Percentiles rank a stretch among this genome's conserved stretches.
Evolutionary conservation across 2,113 vertebrate genomes (phyloP).

Genomic region (Sapayoa aenigma): DNA sequence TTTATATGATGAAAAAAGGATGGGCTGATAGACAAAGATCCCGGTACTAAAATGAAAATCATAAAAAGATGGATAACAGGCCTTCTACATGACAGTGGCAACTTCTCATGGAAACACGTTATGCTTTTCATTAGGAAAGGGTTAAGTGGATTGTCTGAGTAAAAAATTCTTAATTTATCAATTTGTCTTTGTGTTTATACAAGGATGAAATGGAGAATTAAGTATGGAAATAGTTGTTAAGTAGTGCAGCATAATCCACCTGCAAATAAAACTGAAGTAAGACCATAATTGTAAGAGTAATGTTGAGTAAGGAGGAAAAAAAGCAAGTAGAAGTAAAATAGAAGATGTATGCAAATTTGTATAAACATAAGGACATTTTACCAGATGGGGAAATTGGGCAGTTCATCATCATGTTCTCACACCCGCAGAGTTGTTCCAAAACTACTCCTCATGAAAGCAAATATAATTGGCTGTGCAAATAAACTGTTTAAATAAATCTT

Average conservation of each 20-base stretch:
- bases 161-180: neutral
- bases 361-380: conserved; percentile 57
- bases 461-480: conserved; percentile 44
- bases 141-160: neutral
- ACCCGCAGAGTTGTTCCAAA: conserved; percentile 67
- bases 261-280: neutral
- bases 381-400: conserved; percentile 70
- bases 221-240: neutral
- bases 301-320: neutral
- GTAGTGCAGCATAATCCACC: neutral
- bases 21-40: neutral
- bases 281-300: neutral
- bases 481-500: conserved; percentile 45
- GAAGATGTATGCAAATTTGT: conserved; percentile 28
- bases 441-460: conserved; percentile 53
- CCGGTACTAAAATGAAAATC: neutral
- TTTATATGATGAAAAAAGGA: neutral
- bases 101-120: neutral
- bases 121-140: neutral
- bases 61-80: neutral
- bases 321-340: neutral
- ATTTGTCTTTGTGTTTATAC: neutral
- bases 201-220: neutral
- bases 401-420: conserved; percentile 67
- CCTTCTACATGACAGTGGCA: neutral